A percentile compares a stretch with the other conserved stretches of the same genome.
phyloP scores from a whole-genome alignment of 2,113 vertebrate genomes.

The Empidonax traillii region DNA sequence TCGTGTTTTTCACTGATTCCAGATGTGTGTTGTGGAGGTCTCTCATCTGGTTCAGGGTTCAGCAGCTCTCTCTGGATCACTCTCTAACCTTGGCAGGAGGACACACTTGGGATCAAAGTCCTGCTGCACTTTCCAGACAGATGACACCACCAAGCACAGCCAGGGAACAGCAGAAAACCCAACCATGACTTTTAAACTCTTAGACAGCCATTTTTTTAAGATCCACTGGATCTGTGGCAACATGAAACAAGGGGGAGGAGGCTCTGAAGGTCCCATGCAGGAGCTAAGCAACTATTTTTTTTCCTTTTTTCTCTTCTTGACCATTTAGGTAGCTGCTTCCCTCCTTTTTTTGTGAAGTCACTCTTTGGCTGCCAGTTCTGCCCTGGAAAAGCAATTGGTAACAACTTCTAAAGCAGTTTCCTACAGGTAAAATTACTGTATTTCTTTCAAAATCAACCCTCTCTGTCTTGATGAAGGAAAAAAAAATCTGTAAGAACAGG shows the following conservation, averaged over 20 bases:
- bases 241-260: neutral
- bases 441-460: neutral
- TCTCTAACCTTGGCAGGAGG: neutral
- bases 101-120: neutral
- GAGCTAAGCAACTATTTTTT: neutral
- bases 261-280: neutral
- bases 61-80: neutral
- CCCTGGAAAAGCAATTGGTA: neutral
- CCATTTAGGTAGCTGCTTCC: neutral
- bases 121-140: neutral
- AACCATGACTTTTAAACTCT: neutral
- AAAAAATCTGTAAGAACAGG: neutral
- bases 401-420: neutral
- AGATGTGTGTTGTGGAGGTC: neutral
- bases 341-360: neutral
- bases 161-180: neutral
- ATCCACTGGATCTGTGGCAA: neutral
- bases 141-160: neutral
- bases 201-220: neutral
- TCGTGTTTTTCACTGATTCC: neutral
- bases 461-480: neutral
- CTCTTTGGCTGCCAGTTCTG: neutral
- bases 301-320: neutral
- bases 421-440: neutral
- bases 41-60: neutral